Evolutionary conservation across 1,140 invertebrate species (phyloP), one percentile per base, ranked within the genome.

Genomic region (Mycetomoellerius zeteki): DNA sequence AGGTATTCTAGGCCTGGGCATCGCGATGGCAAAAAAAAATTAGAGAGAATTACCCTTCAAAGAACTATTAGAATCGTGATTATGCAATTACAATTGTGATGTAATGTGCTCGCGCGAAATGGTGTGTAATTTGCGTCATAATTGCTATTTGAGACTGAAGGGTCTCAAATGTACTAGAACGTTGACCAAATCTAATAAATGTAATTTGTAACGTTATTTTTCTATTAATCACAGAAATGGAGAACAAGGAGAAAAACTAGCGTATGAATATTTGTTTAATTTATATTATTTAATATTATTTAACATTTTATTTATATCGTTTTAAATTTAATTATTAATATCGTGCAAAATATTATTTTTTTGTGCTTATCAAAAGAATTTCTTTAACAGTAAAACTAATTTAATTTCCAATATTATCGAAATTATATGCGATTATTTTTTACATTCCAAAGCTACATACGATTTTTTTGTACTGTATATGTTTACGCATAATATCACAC

Each of bases 1-100:
- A 27, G 97, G 97, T 82, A 95, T 98, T 27, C 96, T 98, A 33
- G 97, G 97, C 19, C 95, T 98, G 1, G 98, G 97, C 69, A 96
- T 98, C 37, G 98, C 97, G 21, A 95, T 98, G 85, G 96, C 97
- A 62, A 97, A 96, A 95, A 97, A 97, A 95, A 80, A 89, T 87
- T 91, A 89, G 76, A 12, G 0, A 43, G 37, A 10, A 7, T 71
- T 78, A 24, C 8, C 7, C n/a, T 0, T 30, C 33, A 62, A 14
- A 73, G 19, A 81, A 76, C 37, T 24, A 27, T 69, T 69, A 69
- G 65, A 77, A 54, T 24, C 84, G 62, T 76, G 24, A 81, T 33
- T 16, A 75, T 52, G 14, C 65, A 50, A 37, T 71, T 56, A 54
- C 33, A 47, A 24, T 73, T 60, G 52, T 73, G 73, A 86, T 60